Base-by-base conservation (phyloP, 2,888 invertebrate genomes). In the Xanthostigma xanthostigma region DNA sequence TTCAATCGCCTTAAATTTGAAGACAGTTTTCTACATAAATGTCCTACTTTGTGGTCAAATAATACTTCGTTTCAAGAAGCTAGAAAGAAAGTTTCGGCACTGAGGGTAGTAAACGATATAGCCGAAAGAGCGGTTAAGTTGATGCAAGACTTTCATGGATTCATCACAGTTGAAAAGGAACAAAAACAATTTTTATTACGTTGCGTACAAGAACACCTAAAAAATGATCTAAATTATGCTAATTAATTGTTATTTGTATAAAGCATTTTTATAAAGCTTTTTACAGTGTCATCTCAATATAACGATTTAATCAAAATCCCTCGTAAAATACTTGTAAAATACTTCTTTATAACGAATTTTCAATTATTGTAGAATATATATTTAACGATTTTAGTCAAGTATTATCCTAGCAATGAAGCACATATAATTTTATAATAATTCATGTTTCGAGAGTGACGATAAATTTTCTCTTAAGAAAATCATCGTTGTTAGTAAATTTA, bases 71-170 rank as follows among this genome's bases (percentile, higher is more conserved):
- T 48, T 48, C 44, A 43, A 48, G 36, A 44, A 48, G 53, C 48
- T 40, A 54, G 50, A 49, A 51, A 49, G 13, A 53, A 46, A 37
- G 50, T 57, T 41, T 42, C 46, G 34, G 33, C 27, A 12, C 51
- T 54, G 45, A 54, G 41, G 33, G 44, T 49, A 39, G 44, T 53
- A 17, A 51, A 48, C 43, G 57, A 58, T 48, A 50, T 50, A 49
- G 56, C 53, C 13, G 52, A 52, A 49, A 54, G 55, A 48, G 52
- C 44, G 11, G 55, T 57, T 13, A 57, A 57, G 44, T 47, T 54
- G 41, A 55, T 57, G 50, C 52, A 55, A 53, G 53, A 55, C 37
- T 57, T 55, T 48, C 55, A 57, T 51, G 53, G 54, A 40, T 51
- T 51, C 33, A 53, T 58, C 27, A 56, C 54, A 6, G 54, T 48